phyloP scores from a whole-genome alignment of 2,888 invertebrate species.

The Masnerella sp. region DNA sequence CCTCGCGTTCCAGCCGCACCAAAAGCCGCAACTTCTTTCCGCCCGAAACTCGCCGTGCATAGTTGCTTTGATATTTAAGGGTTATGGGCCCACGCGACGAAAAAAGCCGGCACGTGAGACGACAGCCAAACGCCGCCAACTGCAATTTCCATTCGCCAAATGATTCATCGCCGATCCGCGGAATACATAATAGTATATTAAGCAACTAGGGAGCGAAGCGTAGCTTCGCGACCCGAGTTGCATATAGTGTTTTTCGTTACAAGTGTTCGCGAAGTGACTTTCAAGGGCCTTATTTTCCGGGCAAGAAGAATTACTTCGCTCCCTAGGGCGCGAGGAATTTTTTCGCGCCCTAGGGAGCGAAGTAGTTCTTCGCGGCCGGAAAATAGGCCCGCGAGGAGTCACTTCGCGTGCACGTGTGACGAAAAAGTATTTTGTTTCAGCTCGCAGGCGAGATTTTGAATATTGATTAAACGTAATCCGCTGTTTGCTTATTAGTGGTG shows the following conservation, averaged over 20 bases:
- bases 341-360: too few species aligned
- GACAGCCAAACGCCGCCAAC: constrained; percentile 63
- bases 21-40: constrained; percentile 64
- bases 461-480: constrained; percentile 1
- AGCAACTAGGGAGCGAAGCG: too few species aligned
- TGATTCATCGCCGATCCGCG: constrained; percentile 40
- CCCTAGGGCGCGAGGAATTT: too few species aligned
- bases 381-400: too few species aligned
- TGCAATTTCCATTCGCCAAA: constrained; percentile 36
- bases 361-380: too few species aligned
- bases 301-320: too few species aligned
- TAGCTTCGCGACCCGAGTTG: too few species aligned
- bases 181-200: too few species aligned
- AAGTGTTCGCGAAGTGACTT: too few species aligned
- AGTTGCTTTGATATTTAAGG: constrained; percentile 60
- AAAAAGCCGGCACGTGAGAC: constrained; percentile 65
- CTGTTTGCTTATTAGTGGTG: constrained; percentile 10
- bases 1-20: constrained; percentile 64
- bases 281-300: too few species aligned
- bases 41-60: constrained; percentile 47
- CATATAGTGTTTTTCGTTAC: too few species aligned
- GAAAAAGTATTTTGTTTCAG: constrained; percentile 25
- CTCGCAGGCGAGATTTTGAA: not conserved
- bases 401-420: too few species aligned
- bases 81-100: constrained; percentile 45